phyloP scores from a whole-genome alignment of 2,113 vertebrate species.

The Vanacampus margaritifer region DNA sequence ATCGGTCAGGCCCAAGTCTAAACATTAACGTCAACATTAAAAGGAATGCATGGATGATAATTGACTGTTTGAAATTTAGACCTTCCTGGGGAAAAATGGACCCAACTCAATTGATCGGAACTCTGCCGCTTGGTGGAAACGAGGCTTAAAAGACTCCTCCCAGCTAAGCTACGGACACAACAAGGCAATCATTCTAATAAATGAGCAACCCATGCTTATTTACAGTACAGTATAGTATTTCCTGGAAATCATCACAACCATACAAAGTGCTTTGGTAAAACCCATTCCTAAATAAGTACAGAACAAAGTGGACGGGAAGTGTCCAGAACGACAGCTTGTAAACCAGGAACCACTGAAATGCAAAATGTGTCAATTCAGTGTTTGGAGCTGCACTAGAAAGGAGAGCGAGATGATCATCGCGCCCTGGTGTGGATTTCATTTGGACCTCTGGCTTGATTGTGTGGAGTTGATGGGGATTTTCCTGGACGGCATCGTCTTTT shows the following conservation, averaged over 20 bases:
- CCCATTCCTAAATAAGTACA: slow-evolving; percentile 61
- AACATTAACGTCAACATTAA: too few relatives aligned
- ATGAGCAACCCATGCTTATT: slow-evolving; percentile 65
- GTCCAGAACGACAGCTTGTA: slow-evolving; percentile 60
- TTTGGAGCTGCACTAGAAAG: slow-evolving; percentile 77
- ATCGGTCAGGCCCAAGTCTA: too few relatives aligned
- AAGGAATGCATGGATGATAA: too few relatives aligned
- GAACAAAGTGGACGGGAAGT: slow-evolving; percentile 53
- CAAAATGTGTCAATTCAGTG: slow-evolving; percentile 44
- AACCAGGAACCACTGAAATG: slow-evolving; percentile 45
- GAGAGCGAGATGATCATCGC: slow-evolving; percentile 31
- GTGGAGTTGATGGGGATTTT: slow-evolving; percentile 86
- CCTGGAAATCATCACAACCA: slow-evolving; percentile 59
- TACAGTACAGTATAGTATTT: slow-evolving; percentile 59
- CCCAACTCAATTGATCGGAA: not conserved
- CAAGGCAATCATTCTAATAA: slow-evolving; percentile 61
- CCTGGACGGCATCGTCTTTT: slow-evolving; percentile 79
- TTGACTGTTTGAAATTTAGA: too few relatives aligned
- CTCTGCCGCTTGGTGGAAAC: not conserved
- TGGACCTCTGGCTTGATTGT: slow-evolving; percentile 85
- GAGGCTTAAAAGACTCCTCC: slow-evolving; percentile 9
- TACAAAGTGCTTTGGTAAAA: slow-evolving; percentile 76
- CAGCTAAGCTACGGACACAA: slow-evolving; percentile 63
- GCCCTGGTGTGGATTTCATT: slow-evolving; percentile 69
- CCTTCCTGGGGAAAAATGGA: too few relatives aligned